A percentile compares a stretch with the other conserved stretches of the same genome.
Conservation (phyloP, 2,113 vertebrate species). For the Carassius carassius region DNA sequence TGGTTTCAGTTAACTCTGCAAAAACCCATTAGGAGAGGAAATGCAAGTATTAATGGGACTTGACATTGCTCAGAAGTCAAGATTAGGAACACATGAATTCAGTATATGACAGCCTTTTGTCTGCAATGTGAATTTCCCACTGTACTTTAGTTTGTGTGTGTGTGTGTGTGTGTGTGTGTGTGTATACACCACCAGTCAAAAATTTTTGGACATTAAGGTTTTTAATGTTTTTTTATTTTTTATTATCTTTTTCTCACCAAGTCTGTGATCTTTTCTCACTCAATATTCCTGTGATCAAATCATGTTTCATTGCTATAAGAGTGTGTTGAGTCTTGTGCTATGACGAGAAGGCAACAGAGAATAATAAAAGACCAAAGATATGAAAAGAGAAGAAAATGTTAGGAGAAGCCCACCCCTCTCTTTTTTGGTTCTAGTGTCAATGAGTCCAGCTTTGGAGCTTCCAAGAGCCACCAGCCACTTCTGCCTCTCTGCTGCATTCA, state of each 20-base stretch:
- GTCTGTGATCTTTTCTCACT: no score
- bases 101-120: not conserved
- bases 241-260: no score
- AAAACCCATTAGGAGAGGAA: slow-evolving; percentile 34
- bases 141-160: no score
- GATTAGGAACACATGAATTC: not conserved
- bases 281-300: no score
- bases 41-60: slow-evolving; percentile 10
- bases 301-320: no score
- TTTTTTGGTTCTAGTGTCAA: slow-evolving; percentile 75
- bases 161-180: no score
- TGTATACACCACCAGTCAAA: no score
- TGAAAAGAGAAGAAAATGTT: not conserved
- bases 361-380: not conserved
- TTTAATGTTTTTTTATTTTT: no score
- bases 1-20: slow-evolving; percentile 86
- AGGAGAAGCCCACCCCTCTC: slow-evolving; percentile 69
- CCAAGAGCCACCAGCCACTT: slow-evolving; percentile 84
- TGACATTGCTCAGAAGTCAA: not conserved
- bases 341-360: not conserved
- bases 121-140: no score
- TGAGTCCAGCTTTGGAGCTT: slow-evolving; percentile 81
- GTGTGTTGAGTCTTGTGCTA: not conserved
- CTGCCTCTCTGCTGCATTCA: slow-evolving; percentile 82
- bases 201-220: no score